Conservation (phyloP, 2,797 vertebrate species). For the Enteromius argenteus region DNA sequence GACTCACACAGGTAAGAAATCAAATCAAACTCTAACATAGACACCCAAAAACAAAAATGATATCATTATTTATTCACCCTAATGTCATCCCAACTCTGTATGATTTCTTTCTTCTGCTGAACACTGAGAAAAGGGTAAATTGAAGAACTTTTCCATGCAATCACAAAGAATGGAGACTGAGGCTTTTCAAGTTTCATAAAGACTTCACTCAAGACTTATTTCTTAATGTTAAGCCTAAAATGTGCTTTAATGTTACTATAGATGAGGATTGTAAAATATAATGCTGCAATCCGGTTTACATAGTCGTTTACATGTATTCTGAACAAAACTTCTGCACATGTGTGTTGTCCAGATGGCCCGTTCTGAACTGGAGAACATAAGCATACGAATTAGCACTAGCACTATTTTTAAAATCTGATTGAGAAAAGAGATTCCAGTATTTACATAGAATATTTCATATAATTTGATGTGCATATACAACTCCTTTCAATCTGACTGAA, state of each 20-base stretch:
- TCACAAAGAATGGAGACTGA: background rate
- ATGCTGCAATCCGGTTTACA: background rate
- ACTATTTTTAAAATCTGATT: background rate
- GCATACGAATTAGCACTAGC: background rate
- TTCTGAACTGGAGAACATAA: background rate
- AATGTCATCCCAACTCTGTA: background rate
- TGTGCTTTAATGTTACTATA: no score
- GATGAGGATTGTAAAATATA: no score
- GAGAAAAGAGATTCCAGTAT: background rate
- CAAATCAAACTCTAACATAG: background rate
- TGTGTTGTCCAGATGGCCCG: background rate
- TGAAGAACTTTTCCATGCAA: background rate
- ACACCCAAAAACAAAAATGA: background rate
- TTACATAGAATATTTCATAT: background rate
- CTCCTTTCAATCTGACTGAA: background rate
- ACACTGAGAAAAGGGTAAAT: background rate
- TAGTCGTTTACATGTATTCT: background rate
- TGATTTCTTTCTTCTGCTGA: background rate
- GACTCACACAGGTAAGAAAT: conserved; percentile 89
- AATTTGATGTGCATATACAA: background rate
- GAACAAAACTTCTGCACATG: background rate
- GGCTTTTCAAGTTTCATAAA: background rate
- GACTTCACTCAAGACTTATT: background rate
- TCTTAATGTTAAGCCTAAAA: background rate
- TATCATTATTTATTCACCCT: no score